These are phyloP conservation scores for Threskiornis aethiopicus DNA, from an alignment of 2,797 vertebrate species.

Conservation along the genomic window DNA sequence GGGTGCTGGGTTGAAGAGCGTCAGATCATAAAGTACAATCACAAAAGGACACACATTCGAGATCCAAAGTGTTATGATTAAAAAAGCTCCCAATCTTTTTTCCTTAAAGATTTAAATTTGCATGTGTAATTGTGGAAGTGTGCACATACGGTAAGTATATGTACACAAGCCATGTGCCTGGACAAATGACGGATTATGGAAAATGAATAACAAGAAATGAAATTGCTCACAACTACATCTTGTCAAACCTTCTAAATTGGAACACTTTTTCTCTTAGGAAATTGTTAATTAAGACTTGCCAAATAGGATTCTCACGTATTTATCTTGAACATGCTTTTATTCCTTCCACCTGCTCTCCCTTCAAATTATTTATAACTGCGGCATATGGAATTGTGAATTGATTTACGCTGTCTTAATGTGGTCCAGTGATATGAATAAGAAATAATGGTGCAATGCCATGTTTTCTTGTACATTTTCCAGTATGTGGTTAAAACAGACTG, in stretches of 20 bases:
- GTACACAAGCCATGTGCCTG: background rate
- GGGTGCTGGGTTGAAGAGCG: background rate
- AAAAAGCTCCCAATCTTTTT: background rate
- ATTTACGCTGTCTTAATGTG: background rate
- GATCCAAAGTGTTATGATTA: background rate
- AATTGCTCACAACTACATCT: background rate
- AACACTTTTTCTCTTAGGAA: background rate
- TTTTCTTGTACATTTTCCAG: background rate
- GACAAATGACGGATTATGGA: background rate
- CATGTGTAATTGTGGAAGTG: background rate
- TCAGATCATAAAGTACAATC: background rate
- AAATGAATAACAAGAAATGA: background rate
- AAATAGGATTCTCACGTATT: background rate
- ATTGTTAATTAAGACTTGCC: background rate
- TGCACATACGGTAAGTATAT: background rate
- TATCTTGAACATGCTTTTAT: background rate
- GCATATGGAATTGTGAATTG: background rate
- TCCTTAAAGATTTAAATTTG: background rate
- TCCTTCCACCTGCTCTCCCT: constrained; percentile 4
- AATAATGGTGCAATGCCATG: background rate
- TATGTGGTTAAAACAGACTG: background rate
- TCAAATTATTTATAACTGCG: background rate
- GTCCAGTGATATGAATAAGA: background rate
- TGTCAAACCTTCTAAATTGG: background rate
- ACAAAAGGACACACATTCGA: background rate